Percentiles rank a stretch among this genome's conserved stretches.
Conservation (phyloP, 2,113 vertebrate species). For the Etheostoma cragini region DNA sequence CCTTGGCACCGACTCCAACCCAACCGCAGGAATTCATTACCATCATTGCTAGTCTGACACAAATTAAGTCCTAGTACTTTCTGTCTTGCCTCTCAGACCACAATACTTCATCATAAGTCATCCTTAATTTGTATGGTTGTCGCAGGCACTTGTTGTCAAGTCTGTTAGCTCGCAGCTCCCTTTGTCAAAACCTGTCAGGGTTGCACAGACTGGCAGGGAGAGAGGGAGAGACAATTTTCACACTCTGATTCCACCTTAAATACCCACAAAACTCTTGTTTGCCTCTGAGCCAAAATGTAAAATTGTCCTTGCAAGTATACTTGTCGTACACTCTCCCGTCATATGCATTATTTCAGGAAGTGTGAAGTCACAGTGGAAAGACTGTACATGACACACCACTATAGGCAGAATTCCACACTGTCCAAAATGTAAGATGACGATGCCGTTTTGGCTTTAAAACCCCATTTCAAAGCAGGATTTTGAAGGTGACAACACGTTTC, state of each 20-base stretch:
- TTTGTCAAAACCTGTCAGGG: conserved; percentile 75
- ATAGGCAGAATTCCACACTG: not conserved
- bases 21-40: conserved; percentile 84
- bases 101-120: conserved; percentile 84
- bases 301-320: conserved; percentile 31
- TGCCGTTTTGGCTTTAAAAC: conserved; percentile 17
- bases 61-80: conserved; percentile 83
- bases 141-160: conserved; percentile 73
- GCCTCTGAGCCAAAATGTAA: conserved; percentile 59
- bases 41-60: conserved; percentile 81
- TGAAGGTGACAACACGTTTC: conserved; percentile 39
- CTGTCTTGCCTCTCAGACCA: conserved; percentile 78
- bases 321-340: conserved; percentile 23
- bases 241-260: conserved; percentile 59
- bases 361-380: conserved; percentile 6
- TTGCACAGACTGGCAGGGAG: conserved; percentile 46
- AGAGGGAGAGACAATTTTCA: conserved; percentile 41
- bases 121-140: conserved; percentile 80
- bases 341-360: conserved; percentile 18
- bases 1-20: conserved; percentile 71
- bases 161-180: conserved; percentile 68
- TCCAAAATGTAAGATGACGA: conserved; percentile 10
- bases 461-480: conserved; percentile 32
- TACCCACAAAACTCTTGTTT: conserved; percentile 40
- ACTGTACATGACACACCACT: conserved; percentile 19